Base-by-base conservation (phyloP, 2,113 vertebrate species). In the Arenaria interpres region DNA sequence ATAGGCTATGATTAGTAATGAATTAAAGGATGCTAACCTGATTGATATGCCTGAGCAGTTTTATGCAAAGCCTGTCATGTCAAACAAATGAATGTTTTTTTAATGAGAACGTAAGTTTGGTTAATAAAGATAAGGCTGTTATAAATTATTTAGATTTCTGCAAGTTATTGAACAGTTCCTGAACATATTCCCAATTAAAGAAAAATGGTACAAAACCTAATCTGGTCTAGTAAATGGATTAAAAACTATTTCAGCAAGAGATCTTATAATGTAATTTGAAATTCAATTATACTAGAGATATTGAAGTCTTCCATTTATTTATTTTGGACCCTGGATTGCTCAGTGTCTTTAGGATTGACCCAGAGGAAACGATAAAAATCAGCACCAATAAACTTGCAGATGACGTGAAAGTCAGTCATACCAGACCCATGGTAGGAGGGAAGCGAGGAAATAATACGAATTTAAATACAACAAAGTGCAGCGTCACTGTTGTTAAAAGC, bases 81-180 rank as follows among this genome's bases (percentile, higher is more conserved):
- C 94, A 92, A 93, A 85, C 53, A 92, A 93, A 93, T 91, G 73
- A 74, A 93, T 93, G 94, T 57, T 96, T 96, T 96, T 89, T 90
- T 82, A 92, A 97, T 90, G 88, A 93, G 90, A 92, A 68, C 62
- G 66, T 86, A 91, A 92, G 88, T 93, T 97, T 93, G 86, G 73
- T 95, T 97, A 95, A 93, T 97, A 94, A 94, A 95, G 94, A 94
- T 97, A 95, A 94, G 88, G 60, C 68, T 78, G 86, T 93, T 95
- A 90, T 96, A 96, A 96, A 97, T 94, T 94, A 93, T 93, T 96
- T 90, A 85, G 94, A 81, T 89, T 93, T 95, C 85, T 97, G 56
- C 60, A 75, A 93, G 93, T 90, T 96, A 96, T 94, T 94, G 93
- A 96, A 89, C 94, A 95, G 95, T 86, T 95, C 86, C 90, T 95